phyloP scores from a whole-genome alignment of 2,113 vertebrate species.

The Salvelinus fontinalis region DNA sequence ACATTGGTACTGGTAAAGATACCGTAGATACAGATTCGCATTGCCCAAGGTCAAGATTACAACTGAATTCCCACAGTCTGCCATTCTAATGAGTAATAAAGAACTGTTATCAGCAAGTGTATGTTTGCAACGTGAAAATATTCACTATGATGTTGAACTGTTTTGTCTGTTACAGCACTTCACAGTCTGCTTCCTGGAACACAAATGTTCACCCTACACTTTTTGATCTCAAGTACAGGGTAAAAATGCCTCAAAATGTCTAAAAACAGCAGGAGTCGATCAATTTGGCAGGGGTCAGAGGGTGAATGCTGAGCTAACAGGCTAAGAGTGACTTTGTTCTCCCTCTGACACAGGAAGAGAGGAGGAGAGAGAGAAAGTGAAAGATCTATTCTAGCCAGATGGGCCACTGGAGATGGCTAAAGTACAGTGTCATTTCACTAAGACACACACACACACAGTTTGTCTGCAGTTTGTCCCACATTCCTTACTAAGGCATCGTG shows the following conservation, averaged over 20 bases:
- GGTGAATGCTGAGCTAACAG: constrained; percentile 36
- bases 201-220: constrained; percentile 32
- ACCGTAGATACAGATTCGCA: no score
- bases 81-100: no score
- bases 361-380: not conserved
- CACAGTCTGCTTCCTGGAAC: not conserved
- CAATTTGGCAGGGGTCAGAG: not conserved
- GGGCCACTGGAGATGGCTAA: no score
- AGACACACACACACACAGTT: not conserved
- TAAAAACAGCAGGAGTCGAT: constrained; percentile 70
- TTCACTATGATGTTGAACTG: not conserved
- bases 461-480: not conserved
- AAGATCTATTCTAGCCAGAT: no score
- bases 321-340: not conserved
- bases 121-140: not conserved
- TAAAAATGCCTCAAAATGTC: constrained; percentile 52
- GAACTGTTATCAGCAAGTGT: no score
- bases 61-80: no score
- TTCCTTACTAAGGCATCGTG: constrained; percentile 1
- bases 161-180: not conserved
- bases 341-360: not conserved
- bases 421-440: not conserved
- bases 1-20: no score
- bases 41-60: no score
- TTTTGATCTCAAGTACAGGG: constrained; percentile 28